Evolutionary conservation across 2,888 invertebrate genomes (phyloP), one percentile per base, ranked within the genome.

Genomic region (Glyphotaelius pellucidus): DNA sequence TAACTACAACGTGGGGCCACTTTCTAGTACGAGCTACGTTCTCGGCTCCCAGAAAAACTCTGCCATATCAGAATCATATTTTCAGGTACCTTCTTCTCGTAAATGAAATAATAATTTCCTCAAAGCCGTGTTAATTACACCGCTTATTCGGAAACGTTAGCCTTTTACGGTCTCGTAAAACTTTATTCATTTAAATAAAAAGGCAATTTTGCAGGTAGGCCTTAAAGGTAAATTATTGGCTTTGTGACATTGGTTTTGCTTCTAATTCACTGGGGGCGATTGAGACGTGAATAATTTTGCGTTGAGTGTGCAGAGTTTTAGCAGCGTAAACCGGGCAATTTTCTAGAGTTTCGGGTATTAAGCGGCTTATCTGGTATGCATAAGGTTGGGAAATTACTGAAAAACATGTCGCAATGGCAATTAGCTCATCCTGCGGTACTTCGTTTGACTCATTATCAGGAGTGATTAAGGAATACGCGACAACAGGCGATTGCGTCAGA

Each of bases 361-460:
- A 15, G 32, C 35, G 83, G 35, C 25, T 25, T 83, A 35, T 83
- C 35, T 83, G 25, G 67, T 67, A n/a, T 67, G 67, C 67, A 67
- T 25, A 67, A 67, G 67, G n/a, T n/a, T 15, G 31, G 83, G 35
- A 83, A 83, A 32, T 83, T 32, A 35, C 25, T 83, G 19, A 38
- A 32, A 32, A 38, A 83, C 83, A 83, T 83, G 19, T 83, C 38
- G 42, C 86, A 86, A 86, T 25, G 19, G 35, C 30, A 47, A 86
- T 86, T 86, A 86, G 42, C 86, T 38, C 38, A 42, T 86, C 86
- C 86, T 86, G 86, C 42, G 86, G 86, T 86, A 86, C 35, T 42
- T 32, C 30, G 42, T 42, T 86, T 86, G 86, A 86, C 47, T 86
- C 86, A 86, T 86, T 86, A 47, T 86, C 86, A 30, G 86, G 86